These are phyloP conservation scores for Leptocoma aspasia DNA, from an alignment of 2,113 vertebrate genomes.

Conservation along the genomic window DNA sequence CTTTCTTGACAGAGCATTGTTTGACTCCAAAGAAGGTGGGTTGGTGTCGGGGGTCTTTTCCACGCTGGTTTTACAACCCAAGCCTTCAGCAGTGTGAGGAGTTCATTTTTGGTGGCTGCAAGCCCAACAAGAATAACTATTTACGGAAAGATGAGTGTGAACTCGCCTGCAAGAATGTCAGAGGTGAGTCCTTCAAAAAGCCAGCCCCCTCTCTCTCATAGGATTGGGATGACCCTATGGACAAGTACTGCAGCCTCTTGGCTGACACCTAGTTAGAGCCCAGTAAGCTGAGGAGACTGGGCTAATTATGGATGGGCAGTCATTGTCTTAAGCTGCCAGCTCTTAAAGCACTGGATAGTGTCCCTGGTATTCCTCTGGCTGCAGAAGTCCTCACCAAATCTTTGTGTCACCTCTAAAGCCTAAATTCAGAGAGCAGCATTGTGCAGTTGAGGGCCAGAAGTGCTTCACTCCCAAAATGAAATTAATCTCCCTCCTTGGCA, in stretches of 20 bases:
- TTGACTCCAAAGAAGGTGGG: conserved; percentile 84
- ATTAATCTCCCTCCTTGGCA: background rate
- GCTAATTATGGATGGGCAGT: background rate
- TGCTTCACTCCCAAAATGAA: background rate
- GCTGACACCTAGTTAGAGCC: background rate
- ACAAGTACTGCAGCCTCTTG: background rate
- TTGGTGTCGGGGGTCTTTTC: conserved; percentile 87
- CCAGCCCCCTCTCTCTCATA: background rate
- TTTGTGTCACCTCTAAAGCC: background rate
- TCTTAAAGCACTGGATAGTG: background rate
- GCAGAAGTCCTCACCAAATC: background rate
- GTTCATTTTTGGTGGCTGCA: conserved; percentile 90
- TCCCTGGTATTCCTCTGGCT: background rate
- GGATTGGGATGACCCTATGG: background rate
- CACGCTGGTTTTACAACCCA: conserved; percentile 88
- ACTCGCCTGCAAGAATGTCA: conserved; percentile 78
- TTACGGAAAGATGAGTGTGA: conserved; percentile 79
- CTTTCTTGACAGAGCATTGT: conserved; percentile 81
- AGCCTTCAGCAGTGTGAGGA: conserved; percentile 77
- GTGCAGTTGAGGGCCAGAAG: background rate
- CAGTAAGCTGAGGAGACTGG: background rate
- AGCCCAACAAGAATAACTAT: conserved; percentile 91
- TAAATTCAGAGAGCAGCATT: background rate
- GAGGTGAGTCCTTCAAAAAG: conserved; percentile 47
- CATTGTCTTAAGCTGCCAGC: background rate